These are phyloP conservation scores for Bujurquina vittata DNA, from an alignment of 2,113 vertebrate species.

Conservation along the genomic window DNA sequence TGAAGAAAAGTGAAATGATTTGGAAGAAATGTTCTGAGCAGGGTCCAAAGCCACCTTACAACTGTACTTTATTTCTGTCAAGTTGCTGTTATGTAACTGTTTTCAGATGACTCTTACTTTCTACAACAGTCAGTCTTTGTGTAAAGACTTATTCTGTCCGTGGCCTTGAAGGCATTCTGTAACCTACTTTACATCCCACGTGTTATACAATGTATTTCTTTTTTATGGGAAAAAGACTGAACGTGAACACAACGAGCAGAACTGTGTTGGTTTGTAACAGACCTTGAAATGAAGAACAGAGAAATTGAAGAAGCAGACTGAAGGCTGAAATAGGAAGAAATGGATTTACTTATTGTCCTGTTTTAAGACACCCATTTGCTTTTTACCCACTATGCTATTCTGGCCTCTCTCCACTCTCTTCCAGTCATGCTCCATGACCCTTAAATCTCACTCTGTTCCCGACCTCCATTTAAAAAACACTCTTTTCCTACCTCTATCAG, in stretches of 20 bases:
- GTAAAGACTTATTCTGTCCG: slow-evolving; percentile 22
- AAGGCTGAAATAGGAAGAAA: slow-evolving; percentile 16
- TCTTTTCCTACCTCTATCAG: slow-evolving; percentile 3
- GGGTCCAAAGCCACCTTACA: slow-evolving; percentile 22
- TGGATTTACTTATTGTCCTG: slow-evolving; percentile 13
- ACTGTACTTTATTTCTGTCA: slow-evolving; percentile 15
- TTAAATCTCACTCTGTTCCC: slow-evolving; percentile 44
- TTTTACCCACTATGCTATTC: slow-evolving; percentile 53
- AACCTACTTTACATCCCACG: slow-evolving; percentile 39
- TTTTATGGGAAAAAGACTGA: slow-evolving; percentile 2
- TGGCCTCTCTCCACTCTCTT: slow-evolving; percentile 19
- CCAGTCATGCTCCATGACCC: slow-evolving; percentile 51
- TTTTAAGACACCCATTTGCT: slow-evolving; percentile 56
- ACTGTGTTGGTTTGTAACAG: background rate
- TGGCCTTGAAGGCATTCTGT: slow-evolving; percentile 47
- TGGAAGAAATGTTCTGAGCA: slow-evolving; percentile 10
- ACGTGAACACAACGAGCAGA: background rate
- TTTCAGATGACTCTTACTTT: slow-evolving; percentile 10
- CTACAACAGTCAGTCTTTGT: slow-evolving; percentile 29
- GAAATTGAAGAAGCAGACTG: background rate
- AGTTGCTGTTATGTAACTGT: slow-evolving; percentile 21
- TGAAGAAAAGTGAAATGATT: background rate
- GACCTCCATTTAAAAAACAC: slow-evolving; percentile 50
- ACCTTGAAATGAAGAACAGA: background rate
- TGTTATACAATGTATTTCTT: slow-evolving; percentile 33